Base-by-base conservation (phyloP, 1,140 invertebrate genomes). In the Galendromus occidentalis region DNA sequence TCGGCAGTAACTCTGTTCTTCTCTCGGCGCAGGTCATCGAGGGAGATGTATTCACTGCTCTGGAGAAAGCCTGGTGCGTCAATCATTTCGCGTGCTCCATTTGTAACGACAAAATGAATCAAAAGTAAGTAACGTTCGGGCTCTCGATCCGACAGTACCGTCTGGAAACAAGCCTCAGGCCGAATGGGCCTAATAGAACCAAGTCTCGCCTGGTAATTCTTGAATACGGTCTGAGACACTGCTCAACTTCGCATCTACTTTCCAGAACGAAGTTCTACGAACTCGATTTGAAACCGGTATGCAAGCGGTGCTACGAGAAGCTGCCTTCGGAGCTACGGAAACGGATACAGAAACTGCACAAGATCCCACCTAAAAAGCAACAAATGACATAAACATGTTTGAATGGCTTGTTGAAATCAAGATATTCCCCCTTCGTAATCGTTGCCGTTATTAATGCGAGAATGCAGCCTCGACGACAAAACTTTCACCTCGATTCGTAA, bases 31-130 rank as follows among this genome's bases (percentile, higher is more conserved):
- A 59, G 51, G 51, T 59, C 25, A 59, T 59, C 51, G 51, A 59
- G 2, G 51, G 51, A 17, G 51, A 59, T 59, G 93, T 96, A 39
- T 97, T 98, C 75, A 93, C 88, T 68, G 94, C 95, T 42, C 78
- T 98, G 69, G 96, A 98, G 76, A 99, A 99, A 79, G 91, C 92
- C n/a, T 99, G 94, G 94, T 98, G 95, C 76, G 87, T 93, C 28
- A 86, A 97, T 76, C 96, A 98, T 76, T 99, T 99, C 77, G 87
- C 92, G n/a, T 99, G 96, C 76, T 87, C 90, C 18, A 84, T 95
- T 67, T 99, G 96, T 77, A 95, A 99, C 76, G 86, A 86, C 69
- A 91, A 95, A 75, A 89, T 99, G 84, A 93, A 87, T 74, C 91
- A 96, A 71, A 97, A 96, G 79, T 82, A 75, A 78, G 77, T 75